Conservation (phyloP, 2,888 invertebrate species). For the Trachelus stipa region DNA sequence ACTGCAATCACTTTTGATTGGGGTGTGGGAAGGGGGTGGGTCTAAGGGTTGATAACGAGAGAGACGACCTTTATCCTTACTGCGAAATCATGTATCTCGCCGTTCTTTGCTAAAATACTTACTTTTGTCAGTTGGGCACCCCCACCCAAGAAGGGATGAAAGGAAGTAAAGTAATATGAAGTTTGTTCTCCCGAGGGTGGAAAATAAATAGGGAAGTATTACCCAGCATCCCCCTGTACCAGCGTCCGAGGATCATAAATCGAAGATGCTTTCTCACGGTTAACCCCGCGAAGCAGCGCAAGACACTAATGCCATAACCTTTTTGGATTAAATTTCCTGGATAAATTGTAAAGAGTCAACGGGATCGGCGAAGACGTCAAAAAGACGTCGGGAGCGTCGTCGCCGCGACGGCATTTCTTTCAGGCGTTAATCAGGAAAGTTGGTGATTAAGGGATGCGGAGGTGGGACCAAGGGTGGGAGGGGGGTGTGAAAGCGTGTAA, state of each 20-base stretch:
- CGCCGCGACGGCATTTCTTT: not conserved
- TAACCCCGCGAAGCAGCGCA: not conserved
- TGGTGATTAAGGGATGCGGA: constrained; percentile 11
- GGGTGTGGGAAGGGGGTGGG: too few relatives aligned
- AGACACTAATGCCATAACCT: not conserved
- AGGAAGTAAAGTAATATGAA: not conserved
- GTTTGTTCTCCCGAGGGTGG: not conserved
- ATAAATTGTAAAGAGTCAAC: not conserved
- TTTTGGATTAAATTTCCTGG: not conserved
- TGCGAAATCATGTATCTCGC: not conserved
- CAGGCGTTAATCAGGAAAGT: constrained; percentile 12
- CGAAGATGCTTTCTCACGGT: not conserved
- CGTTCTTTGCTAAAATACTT: not conserved
- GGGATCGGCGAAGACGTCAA: not conserved
- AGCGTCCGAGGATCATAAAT: not conserved
- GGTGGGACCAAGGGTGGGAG: not conserved
- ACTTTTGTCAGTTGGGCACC: not conserved
- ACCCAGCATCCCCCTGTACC: not conserved
- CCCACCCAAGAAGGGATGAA: not conserved
- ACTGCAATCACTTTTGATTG: not conserved
- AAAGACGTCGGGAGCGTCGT: not conserved
- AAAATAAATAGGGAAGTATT: not conserved
- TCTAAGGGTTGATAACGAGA: not conserved
- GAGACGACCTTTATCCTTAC: not conserved
- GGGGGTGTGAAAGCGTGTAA: not conserved